Evolutionary conservation across 2,888 invertebrate genomes (phyloP), one percentile per base, ranked within the genome.

Genomic region (Caenorhabditis sp.): DNA sequence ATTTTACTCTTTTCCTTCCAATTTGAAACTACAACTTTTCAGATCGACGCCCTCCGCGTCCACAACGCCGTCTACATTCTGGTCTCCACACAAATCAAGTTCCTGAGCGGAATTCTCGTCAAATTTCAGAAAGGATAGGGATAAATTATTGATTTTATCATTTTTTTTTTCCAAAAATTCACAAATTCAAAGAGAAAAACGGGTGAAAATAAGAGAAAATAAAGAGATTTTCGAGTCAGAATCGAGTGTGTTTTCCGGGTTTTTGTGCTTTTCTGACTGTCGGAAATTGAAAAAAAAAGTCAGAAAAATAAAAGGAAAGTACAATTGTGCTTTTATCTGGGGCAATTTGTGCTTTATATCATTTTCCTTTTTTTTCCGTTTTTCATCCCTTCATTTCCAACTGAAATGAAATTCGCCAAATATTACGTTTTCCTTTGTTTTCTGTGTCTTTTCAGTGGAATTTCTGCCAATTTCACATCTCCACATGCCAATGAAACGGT

Each of bases 1-100:
- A n/a, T n/a, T n/a, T n/a, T n/a, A n/a, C n/a, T n/a, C n/a, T n/a
- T n/a, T n/a, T n/a, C n/a, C n/a, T n/a, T n/a, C n/a, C n/a, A n/a
- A n/a, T n/a, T n/a, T n/a, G n/a, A n/a, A n/a, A n/a, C n/a, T n/a
- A n/a, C n/a, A n/a, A n/a, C n/a, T n/a, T 58, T 80, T 37, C 56
- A 80, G 74, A 80, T 80, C 8, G 72, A 80, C 28, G 80, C 80
- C 5, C 72, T 74, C 50, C 56, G 80, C 53, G 40, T 32, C 11
- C 51, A 69, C 20, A 60, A 68, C 18, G 28, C 50, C 4, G 44
- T 65, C 9, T 69, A 69, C 51, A 74, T 69, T 8, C 35, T 80
- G 13, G 69, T 74, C n/a, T 80, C 80, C 0, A 80, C 80, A 18
- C 80, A 80, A 74, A 80, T 80, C 55, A 80, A 80, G 24, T 80